Evolutionary conservation across 1,140 invertebrate genomes (phyloP).

Genomic region (Carcinoscorpius rotundicauda): DNA sequence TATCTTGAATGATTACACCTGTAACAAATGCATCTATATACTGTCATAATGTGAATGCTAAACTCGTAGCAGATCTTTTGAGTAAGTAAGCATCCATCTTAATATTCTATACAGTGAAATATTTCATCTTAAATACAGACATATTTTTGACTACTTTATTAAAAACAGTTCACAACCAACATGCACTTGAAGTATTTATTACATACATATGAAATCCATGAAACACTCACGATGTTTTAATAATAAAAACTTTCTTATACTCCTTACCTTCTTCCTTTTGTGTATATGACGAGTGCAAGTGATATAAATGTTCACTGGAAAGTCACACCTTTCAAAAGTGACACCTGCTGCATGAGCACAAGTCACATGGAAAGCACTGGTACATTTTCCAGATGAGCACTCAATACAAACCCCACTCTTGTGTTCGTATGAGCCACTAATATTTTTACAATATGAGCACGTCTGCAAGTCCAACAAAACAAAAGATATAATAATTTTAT

Average conservation of each 20-base stretch:
- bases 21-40: too few relatives aligned
- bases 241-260: too few relatives aligned
- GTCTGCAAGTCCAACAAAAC: slow-evolving; percentile 15
- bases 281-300: slow-evolving; percentile 34
- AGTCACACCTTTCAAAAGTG: slow-evolving; percentile 34
- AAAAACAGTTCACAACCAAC: neutral
- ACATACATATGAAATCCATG: too few relatives aligned
- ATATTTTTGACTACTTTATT: neutral
- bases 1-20: too few relatives aligned
- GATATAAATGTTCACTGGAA: slow-evolving; percentile 37
- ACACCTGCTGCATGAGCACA: slow-evolving; percentile 39
- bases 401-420: slow-evolving; percentile 32
- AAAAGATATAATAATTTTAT: slow-evolving; percentile 13
- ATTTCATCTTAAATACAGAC: neutral
- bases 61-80: too few relatives aligned
- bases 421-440: neutral
- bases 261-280: too few relatives aligned
- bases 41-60: too few relatives aligned
- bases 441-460: slow-evolving; percentile 24
- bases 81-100: too few relatives aligned
- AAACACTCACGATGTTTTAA: too few relatives aligned
- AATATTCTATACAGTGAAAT: too few relatives aligned
- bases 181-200: neutral
- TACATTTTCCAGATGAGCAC: slow-evolving; percentile 36
- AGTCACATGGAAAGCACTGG: slow-evolving; percentile 38